Base-by-base conservation (phyloP, 2,888 invertebrate genomes). In the Drosophila cognata region DNA sequence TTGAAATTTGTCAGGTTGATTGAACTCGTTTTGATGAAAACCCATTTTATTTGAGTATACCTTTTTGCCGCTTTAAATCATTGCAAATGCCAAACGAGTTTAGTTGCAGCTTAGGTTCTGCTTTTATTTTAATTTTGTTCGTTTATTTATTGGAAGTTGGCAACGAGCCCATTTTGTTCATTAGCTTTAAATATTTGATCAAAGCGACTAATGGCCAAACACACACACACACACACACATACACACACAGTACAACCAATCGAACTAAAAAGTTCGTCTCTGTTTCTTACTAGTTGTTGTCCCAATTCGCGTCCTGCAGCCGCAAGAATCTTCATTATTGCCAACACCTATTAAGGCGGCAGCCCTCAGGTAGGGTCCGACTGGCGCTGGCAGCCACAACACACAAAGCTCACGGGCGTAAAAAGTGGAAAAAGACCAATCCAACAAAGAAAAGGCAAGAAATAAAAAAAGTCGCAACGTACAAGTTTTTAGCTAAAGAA, bases 101-200 rank as follows among this genome's bases (percentile, higher is more conserved):
- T 68, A 68, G 74, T 74, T 73, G 69, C 59, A 67, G 52, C 43
- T 68, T 56, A 25, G 52, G 28, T 64, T 46, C n/a, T 33, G 50
- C 33, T 71, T 62, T 56, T 63, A 41, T 60, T 67, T 60, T 53
- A 35, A 60, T 60, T 50, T 53, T 52, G 60, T 65, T 46, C 59
- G 28, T 68, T 80, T 72, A 59, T 77, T 58, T 69, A 81, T 68
- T 68, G 41, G 36, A 50, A 62, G 56, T 79, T 82, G 76, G 74
- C 79, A 65, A 46, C 56, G 55, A 51, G 70, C 78, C 79, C 77
- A 78, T 71, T 66, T 69, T 81, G 72, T 85, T 85, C 88, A 88
- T 85, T 84, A 88, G 82, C 84, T 85, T 88, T 85, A 88, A 85
- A 85, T 86, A 85, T 85, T 85, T 88, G 81, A 85, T 85, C 88